Evolutionary conservation across 2,113 vertebrate species (phyloP), one percentile per base, ranked within the genome.

Genomic region (Pseudorhombus dupliciocellatus): DNA sequence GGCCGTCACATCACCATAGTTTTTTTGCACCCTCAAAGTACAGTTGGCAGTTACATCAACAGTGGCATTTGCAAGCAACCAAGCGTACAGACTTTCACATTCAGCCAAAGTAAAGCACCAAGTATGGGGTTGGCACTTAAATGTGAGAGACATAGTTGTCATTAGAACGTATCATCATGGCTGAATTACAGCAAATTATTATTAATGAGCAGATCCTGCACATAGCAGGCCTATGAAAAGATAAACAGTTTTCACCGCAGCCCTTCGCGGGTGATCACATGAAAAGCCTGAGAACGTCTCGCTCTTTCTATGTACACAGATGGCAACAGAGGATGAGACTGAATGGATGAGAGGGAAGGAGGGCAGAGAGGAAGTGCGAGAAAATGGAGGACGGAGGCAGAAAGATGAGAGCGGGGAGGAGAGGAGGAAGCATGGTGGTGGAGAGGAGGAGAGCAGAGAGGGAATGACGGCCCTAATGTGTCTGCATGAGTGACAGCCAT

Each of bases 401-500:
- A 74, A 48, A 84, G 73, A 83, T 78, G 81, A 84, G 74, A 65
- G 79, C 8, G 56, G 63, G 68, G 62, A 69, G 65, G 73, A 73
- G 82, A 74, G 61, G 71, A 82, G 80, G 80, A 75, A 80, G 69
- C 48, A 79, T 59, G 73, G 67, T 18, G 28, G 67, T 24, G 12
- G 62, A 75, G 83, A 81, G 26, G 81, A 70, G 58, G 56, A 80
- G 79, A 66, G 50, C 75, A 66, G 28, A 22, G 61, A 63, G 71
- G 54, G 72, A 76, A 65, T 79, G 84, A 75, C 67, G 75, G 77
- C 56, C 52, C 24, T 85, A 78, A 87, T 84, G 79, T 66, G 71
- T 77, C 79, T 63, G 70, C 54, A 1, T 88, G 86, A 89, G 68
- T 90, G 82, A 85, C 87, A 89, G 76, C 78, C 70, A 70, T 70